Evolutionary conservation across 1,140 invertebrate species (phyloP).

Genomic region (Anoplolepis gracilipes): DNA sequence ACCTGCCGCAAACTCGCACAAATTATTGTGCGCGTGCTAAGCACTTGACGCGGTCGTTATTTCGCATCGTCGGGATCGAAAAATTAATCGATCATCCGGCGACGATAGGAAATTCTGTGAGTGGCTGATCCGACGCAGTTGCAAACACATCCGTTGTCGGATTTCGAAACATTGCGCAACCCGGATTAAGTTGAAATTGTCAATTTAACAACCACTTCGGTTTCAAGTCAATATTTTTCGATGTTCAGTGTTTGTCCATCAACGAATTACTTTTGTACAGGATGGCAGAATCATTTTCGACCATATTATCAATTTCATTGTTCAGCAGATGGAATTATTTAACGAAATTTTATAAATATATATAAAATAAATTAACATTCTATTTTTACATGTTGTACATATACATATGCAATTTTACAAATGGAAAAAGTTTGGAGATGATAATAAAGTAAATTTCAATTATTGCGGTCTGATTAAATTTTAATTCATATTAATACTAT

Average conservation of each 20-base stretch:
- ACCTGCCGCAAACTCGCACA: slow-evolving; percentile 49
- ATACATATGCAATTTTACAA: background rate
- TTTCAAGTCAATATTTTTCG: slow-evolving; percentile 48
- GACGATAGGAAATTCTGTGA: slow-evolving; percentile 21
- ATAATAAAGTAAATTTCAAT: background rate
- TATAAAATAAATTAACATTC: background rate
- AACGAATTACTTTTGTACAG: background rate
- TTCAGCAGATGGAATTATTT: background rate
- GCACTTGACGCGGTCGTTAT: slow-evolving; percentile 45
- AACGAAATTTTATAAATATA: background rate
- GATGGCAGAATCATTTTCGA: background rate
- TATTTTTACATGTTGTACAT: background rate
- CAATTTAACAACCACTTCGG: slow-evolving; percentile 47
- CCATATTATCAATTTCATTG: background rate
- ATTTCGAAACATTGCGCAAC: slow-evolving; percentile 36
- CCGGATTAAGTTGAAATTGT: slow-evolving; percentile 55
- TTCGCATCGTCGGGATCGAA: slow-evolving; percentile 41
- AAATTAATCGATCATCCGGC: slow-evolving; percentile 49
- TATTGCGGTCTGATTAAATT: background rate
- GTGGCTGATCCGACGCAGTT: slow-evolving; percentile 4
- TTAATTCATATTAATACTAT: background rate
- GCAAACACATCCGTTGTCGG: slow-evolving; percentile 28
- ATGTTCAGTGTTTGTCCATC: background rate
- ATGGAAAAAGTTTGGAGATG: background rate
- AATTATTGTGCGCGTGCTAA: slow-evolving; percentile 13